Evolutionary conservation across 2,888 invertebrate genomes (phyloP).

Genomic region (Apodemia mormo): DNA sequence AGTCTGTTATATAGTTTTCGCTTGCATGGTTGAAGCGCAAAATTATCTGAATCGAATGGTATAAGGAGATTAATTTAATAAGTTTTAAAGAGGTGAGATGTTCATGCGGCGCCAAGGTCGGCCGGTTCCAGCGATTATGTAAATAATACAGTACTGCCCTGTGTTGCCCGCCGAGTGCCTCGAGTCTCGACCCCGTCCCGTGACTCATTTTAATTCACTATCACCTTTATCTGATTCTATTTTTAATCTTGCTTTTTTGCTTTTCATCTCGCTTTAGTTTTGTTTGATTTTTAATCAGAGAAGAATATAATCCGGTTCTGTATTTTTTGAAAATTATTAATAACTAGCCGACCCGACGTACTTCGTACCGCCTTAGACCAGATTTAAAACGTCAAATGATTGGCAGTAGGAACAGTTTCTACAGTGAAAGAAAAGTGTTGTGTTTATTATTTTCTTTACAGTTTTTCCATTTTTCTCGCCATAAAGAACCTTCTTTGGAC

Average conservation of each 20-base stretch:
- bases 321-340: too few species aligned
- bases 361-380: too few species aligned
- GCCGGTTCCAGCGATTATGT: slow-evolving; percentile 67
- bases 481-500: too few species aligned
- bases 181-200: slow-evolving; percentile 38
- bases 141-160: slow-evolving; percentile 58
- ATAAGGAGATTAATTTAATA: slow-evolving; percentile 18
- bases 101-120: slow-evolving; percentile 59
- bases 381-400: too few species aligned
- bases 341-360: too few species aligned
- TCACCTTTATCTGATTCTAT: slow-evolving; percentile 24
- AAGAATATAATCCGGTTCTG: neutral
- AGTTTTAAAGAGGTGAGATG: slow-evolving; percentile 36
- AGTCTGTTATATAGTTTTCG: neutral
- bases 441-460: too few species aligned
- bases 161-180: slow-evolving; percentile 25
- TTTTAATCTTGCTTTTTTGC: slow-evolving; percentile 23
- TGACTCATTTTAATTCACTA: slow-evolving; percentile 29
- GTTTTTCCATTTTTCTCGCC: too few species aligned
- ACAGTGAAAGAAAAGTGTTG: too few species aligned
- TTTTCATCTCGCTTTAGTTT: slow-evolving; percentile 18
- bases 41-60: slow-evolving; percentile 1
- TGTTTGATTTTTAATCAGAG: slow-evolving; percentile 1
- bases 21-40: neutral
- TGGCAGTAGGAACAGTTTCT: too few species aligned